phyloP scores from a whole-genome alignment of 2,797 vertebrate genomes.

The Esox lucius region DNA sequence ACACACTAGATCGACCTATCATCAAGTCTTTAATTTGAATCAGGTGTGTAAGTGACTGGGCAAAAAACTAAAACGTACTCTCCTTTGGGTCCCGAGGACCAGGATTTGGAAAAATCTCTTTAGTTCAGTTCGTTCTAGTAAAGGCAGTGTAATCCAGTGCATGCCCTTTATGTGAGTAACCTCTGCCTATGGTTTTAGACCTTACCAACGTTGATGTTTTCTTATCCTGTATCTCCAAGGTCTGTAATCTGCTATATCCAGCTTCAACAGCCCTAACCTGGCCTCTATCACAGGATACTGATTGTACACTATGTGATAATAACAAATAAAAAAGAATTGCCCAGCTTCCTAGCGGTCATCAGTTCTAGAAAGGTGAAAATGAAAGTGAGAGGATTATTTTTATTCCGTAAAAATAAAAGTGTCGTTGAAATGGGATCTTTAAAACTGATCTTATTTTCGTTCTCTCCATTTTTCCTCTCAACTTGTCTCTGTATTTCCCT shows the following conservation, averaged over 20 bases:
- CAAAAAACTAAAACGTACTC: too few species aligned
- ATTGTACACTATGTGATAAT: not conserved
- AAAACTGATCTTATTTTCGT: too few species aligned
- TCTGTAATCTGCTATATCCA: not conserved
- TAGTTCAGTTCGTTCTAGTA: not conserved
- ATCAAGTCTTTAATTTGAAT: too few species aligned
- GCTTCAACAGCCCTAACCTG: not conserved
- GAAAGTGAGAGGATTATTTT: not conserved
- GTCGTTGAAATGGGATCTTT: not conserved
- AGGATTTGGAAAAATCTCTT: too few species aligned
- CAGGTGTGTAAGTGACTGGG: too few species aligned
- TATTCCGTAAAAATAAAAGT: not conserved
- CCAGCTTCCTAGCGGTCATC: not conserved
- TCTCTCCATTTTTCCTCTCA: too few species aligned
- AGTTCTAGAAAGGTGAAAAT: not conserved
- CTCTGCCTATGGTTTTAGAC: not conserved
- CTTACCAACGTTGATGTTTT: not conserved
- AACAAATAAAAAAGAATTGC: not conserved
- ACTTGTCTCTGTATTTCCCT: not conserved
- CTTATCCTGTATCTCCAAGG: not conserved
- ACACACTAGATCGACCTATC: too few species aligned
- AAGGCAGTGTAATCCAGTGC: not conserved
- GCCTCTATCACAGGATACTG: not conserved
- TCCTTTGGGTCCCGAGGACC: too few species aligned
- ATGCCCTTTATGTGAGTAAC: not conserved